Percentiles rank a stretch among this genome's conserved stretches.
Conservation (phyloP, 2,113 vertebrate species). For the Rissa tridactyla region DNA sequence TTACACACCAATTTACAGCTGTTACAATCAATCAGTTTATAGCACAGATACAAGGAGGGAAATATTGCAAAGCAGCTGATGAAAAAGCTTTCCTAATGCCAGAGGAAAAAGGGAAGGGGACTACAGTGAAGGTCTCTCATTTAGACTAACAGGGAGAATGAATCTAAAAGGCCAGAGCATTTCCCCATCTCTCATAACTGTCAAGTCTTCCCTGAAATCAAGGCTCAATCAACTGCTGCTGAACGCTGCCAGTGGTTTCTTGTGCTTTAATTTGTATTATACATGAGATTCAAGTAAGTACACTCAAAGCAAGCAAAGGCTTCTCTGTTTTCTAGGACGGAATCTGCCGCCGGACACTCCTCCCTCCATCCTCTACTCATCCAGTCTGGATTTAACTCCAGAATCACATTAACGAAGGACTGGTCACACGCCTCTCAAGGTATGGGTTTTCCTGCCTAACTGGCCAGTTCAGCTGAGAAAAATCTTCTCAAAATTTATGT, state of each 20-base stretch:
- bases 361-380: not conserved
- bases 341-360: not conserved
- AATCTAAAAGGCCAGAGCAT: not conserved
- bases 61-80: not conserved
- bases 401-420: not conserved
- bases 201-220: not conserved
- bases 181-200: not conserved
- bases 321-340: rapidly evolving
- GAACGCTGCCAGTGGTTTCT: not conserved
- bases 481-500: not conserved
- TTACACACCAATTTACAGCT: not conserved
- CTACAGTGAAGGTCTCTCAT: not conserved
- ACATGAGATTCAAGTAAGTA: not conserved
- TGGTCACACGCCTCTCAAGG: not conserved
- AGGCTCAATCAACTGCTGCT: not conserved
- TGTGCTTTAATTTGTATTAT: not conserved
- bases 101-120: not conserved
- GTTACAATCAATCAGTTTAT: not conserved
- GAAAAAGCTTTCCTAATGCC: not conserved
- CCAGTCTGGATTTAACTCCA: not conserved
- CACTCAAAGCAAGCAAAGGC: not conserved
- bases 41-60: not conserved
- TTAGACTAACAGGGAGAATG: not conserved
- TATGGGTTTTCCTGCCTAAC: not conserved
- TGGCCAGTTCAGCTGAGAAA: not conserved